These are phyloP conservation scores for Platycheirus rosarum DNA, from an alignment of 2,888 invertebrate species.

Conservation along the genomic window DNA sequence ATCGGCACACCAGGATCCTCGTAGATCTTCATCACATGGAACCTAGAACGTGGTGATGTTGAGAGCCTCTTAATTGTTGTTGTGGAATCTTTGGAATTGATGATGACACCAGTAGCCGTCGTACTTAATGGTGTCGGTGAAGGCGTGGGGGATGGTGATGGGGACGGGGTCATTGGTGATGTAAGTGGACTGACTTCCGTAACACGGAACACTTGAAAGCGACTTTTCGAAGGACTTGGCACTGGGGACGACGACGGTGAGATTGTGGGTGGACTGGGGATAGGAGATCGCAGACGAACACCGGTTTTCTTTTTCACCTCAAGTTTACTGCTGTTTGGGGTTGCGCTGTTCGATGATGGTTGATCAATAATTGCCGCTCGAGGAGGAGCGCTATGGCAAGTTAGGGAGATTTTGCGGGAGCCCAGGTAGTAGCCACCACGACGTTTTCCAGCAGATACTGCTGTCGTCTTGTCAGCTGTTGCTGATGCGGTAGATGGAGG, in stretches of 20 bases:
- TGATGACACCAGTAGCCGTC: constrained; percentile 71
- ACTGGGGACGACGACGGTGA: constrained; percentile 88
- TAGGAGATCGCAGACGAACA: constrained; percentile 86
- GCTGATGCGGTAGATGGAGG: constrained; percentile 77
- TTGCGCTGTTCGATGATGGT: constrained; percentile 75
- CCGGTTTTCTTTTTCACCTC: constrained; percentile 81
- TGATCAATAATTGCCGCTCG: constrained; percentile 81
- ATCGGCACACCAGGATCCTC: constrained; percentile 80
- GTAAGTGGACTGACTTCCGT: constrained; percentile 79
- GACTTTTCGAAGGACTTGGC: constrained; percentile 83
- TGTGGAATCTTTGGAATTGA: constrained; percentile 76
- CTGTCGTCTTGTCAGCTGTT: constrained; percentile 76
- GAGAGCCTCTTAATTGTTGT: constrained; percentile 80
- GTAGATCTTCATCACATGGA: constrained; percentile 80
- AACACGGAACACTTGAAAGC: constrained; percentile 82
- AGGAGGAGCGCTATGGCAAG: constrained; percentile 85
- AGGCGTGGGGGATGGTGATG: constrained; percentile 75
- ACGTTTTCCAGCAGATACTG: constrained; percentile 75
- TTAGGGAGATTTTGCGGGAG: constrained; percentile 88
- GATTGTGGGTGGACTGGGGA: constrained; percentile 86
- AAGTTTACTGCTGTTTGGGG: constrained; percentile 79
- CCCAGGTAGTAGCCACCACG: constrained; percentile 81
- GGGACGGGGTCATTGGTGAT: constrained; percentile 78
- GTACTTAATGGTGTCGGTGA: constrained; percentile 66
- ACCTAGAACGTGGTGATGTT: constrained; percentile 81